Evolutionary conservation across 2,113 vertebrate species (phyloP).

Genomic region (Corydoras maculifer): DNA sequence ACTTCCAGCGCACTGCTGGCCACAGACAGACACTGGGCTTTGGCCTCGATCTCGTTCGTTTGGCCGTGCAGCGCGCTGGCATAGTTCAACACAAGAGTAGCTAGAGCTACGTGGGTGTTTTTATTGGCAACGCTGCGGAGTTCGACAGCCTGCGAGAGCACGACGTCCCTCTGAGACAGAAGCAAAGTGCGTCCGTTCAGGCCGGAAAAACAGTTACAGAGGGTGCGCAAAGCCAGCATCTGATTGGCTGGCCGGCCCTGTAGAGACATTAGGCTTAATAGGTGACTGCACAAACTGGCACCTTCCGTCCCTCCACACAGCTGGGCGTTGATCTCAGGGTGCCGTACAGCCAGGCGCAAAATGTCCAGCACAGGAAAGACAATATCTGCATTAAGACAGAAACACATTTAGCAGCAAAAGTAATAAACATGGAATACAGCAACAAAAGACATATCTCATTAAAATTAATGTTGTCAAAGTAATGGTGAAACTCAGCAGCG

Average conservation of each 20-base stretch:
- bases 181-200: conserved; percentile 77
- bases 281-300: conserved; percentile 77
- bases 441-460: too few relatives aligned
- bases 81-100: conserved; percentile 89
- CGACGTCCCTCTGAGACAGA: conserved; percentile 80
- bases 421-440: too few relatives aligned
- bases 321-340: conserved; percentile 83
- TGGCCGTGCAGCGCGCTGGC: conserved; percentile 80
- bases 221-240: conserved; percentile 85
- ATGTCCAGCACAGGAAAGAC: conserved; percentile 95
- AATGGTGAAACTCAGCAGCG: too few relatives aligned
- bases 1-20: conserved; percentile 87
- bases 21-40: conserved; percentile 94
- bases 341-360: conserved; percentile 84
- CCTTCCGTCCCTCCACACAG: conserved; percentile 87
- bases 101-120: conserved; percentile 91
- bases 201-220: conserved; percentile 90
- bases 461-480: too few relatives aligned
- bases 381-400: conserved; percentile 68
- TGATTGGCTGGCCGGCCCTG: conserved; percentile 87
- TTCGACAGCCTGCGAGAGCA: conserved; percentile 82
- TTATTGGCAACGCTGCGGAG: conserved; percentile 81
- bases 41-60: conserved; percentile 80
- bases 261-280: conserved; percentile 80
- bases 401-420: too few relatives aligned